Conservation (phyloP, 1,140 invertebrate genomes). For the Heliothis virescens region DNA sequence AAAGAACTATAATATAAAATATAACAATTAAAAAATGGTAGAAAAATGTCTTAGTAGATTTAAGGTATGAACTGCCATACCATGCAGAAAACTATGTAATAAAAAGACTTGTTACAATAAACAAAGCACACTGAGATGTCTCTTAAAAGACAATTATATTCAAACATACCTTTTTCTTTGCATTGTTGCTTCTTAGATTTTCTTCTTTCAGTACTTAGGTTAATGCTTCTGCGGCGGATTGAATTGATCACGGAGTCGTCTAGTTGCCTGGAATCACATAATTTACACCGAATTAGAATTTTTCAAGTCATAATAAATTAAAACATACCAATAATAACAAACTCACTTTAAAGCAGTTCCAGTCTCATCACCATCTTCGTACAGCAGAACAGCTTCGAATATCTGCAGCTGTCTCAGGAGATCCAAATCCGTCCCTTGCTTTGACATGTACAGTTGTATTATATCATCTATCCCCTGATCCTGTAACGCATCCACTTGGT, state of each 20-base stretch:
- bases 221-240: slow-evolving; percentile 68
- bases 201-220: slow-evolving; percentile 68
- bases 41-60: slow-evolving; percentile 25
- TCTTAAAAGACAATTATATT: neutral
- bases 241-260: slow-evolving; percentile 91
- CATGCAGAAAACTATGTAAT: slow-evolving; percentile 39
- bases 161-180: slow-evolving; percentile 72
- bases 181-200: slow-evolving; percentile 78
- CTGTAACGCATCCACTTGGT: slow-evolving; percentile 98
- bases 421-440: slow-evolving; percentile 97
- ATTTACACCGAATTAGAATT: too few species aligned
- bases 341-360: slow-evolving; percentile 88
- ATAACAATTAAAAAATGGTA: slow-evolving; percentile 6
- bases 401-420: slow-evolving; percentile 97
- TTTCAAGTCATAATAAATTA: too few species aligned
- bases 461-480: slow-evolving; percentile 98
- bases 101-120: neutral
- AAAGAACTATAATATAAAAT: neutral
- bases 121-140: slow-evolving; percentile 30
- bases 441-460: slow-evolving; percentile 97
- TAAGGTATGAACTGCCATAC: slow-evolving; percentile 33
- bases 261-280: slow-evolving; percentile 85
- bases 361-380: slow-evolving; percentile 94
- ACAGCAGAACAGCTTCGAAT: slow-evolving; percentile 97
- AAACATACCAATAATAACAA: neutral